These are phyloP conservation scores for Gasterosteus aculeatus DNA, from an alignment of 2,113 vertebrate species.

Conservation along the genomic window DNA sequence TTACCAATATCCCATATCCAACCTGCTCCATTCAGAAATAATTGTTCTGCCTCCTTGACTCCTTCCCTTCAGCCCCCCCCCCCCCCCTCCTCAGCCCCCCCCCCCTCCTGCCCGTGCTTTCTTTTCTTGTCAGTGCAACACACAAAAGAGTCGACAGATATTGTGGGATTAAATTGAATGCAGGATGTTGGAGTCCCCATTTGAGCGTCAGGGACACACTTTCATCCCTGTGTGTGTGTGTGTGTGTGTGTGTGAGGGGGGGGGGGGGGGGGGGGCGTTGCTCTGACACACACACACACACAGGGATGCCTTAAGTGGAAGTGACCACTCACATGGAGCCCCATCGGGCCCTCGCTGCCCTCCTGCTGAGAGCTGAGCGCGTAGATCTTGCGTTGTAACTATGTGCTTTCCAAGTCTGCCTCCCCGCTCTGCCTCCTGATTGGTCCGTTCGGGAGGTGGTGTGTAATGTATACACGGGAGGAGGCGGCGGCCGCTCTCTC, in stretches of 20 bases:
- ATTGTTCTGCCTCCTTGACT: neutral
- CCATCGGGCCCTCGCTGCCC: slow-evolving; percentile 12
- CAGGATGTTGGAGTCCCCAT: slow-evolving; percentile 25
- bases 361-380: slow-evolving; percentile 49
- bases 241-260: no score
- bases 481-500: slow-evolving; percentile 40
- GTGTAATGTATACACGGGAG: slow-evolving; percentile 75
- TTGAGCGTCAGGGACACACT: slow-evolving; percentile 24
- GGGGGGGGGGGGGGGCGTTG: slow-evolving; percentile 23
- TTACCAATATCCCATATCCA: neutral
- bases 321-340: slow-evolving; percentile 49
- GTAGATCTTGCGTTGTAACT: slow-evolving; percentile 75
- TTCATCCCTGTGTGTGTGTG: slow-evolving; percentile 10
- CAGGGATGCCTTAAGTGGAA: slow-evolving; percentile 72
- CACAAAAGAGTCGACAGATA: slow-evolving; percentile 30
- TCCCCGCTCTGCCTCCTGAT: slow-evolving; percentile 69
- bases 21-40: slow-evolving; percentile 42
- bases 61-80: neutral
- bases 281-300: slow-evolving; percentile 16
- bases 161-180: slow-evolving; percentile 56
- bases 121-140: neutral
- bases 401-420: slow-evolving; percentile 80
- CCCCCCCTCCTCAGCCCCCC: slow-evolving; percentile 1
- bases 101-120: slow-evolving; percentile 1
- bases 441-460: slow-evolving; percentile 67